A percentile compares a stretch with the other conserved stretches of the same genome.
These are phyloP conservation scores for Enteromius afrohamiltoni DNA, from an alignment of 2,797 vertebrate species.

Conservation along the genomic window DNA sequence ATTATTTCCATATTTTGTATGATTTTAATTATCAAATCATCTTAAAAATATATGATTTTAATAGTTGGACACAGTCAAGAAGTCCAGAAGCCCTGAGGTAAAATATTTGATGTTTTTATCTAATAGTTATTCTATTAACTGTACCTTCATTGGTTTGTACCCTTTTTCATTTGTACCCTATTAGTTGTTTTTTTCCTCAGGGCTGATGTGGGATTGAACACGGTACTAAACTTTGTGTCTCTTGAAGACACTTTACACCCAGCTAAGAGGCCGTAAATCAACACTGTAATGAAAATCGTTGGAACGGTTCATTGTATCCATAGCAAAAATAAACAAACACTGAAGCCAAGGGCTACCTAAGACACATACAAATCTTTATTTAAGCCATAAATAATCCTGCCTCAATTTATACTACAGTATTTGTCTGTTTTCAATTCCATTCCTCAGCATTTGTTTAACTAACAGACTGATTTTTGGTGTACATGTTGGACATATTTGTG, in stretches of 20 bases:
- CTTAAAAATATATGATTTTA: neutral
- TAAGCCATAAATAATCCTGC: neutral
- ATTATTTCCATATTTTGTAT: too few relatives aligned
- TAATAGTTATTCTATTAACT: neutral
- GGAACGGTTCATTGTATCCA: neutral
- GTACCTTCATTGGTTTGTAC: neutral
- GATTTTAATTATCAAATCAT: too few relatives aligned
- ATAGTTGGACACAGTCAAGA: neutral
- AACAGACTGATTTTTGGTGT: neutral
- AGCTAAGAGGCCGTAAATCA: neutral
- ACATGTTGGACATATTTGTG: neutral
- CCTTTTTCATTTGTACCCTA: too few relatives aligned
- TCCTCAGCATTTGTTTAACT: neutral
- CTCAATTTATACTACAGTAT: neutral
- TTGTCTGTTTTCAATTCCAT: neutral
- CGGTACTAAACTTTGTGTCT: neutral
- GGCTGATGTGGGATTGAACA: neutral
- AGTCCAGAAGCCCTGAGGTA: neutral
- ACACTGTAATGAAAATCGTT: neutral
- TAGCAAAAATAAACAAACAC: constrained; percentile 6
- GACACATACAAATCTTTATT: neutral
- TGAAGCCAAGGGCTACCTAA: neutral
- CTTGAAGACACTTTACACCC: constrained; percentile 1
- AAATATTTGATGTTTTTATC: neutral
- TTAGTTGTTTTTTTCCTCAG: neutral